Evolutionary conservation across 2,113 vertebrate genomes (phyloP).

Genomic region (Anser brachyrhynchus): DNA sequence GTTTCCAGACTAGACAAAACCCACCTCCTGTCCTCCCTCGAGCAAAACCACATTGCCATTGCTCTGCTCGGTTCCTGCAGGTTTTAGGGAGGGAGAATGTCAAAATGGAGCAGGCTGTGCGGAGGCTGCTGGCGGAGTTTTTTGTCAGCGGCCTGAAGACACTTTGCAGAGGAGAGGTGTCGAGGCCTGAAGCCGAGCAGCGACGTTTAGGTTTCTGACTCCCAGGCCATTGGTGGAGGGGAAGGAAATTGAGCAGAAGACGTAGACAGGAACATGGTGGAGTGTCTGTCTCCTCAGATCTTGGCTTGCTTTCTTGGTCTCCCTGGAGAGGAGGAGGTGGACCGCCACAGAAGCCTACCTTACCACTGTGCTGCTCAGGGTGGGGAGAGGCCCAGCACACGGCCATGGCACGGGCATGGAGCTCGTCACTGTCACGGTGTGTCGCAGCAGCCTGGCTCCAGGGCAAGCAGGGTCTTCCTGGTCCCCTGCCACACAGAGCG

Average conservation of each 20-base stretch:
- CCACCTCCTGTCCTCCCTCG: conserved; percentile 21
- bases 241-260: no score
- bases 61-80: not conserved
- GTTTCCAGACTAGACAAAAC: conserved; percentile 55
- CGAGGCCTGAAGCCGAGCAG: not conserved
- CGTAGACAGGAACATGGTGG: not conserved
- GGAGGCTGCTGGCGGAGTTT: not conserved
- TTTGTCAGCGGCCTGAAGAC: not conserved
- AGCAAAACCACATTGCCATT: conserved; percentile 13
- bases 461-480: not conserved
- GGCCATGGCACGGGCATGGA: not conserved
- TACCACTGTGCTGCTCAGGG: not conserved
- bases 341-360: not conserved
- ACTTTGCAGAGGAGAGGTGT: not conserved
- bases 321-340: not conserved
- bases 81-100: not conserved
- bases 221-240: not conserved
- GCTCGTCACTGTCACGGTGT: not conserved
- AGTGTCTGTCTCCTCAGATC: no score
- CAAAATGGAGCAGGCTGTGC: fast-evolving
- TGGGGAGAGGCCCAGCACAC: not conserved
- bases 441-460: not conserved
- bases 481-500: not conserved
- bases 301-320: no score
- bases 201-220: not conserved